A percentile compares a stretch with the other conserved stretches of the same genome.
Conservation (phyloP, 2,888 invertebrate genomes). For the Apodemia mormo region DNA sequence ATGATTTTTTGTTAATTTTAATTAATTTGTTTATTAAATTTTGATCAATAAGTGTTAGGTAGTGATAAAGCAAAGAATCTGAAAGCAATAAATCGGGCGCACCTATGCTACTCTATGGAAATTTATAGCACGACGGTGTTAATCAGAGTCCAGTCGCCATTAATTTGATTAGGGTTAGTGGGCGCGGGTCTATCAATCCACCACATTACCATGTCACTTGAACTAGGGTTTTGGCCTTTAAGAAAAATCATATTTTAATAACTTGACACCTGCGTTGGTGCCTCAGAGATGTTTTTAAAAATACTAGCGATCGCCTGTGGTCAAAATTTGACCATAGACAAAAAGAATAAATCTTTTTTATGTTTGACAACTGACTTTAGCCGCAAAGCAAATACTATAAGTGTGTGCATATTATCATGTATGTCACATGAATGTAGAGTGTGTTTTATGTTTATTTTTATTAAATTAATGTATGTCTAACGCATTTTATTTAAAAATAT, state of each 20-base stretch:
- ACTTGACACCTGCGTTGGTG: neutral
- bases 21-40: constrained; percentile 4
- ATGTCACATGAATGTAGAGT: too few relatives aligned
- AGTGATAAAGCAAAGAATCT: constrained; percentile 31
- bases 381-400: too few relatives aligned
- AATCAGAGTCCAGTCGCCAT: constrained; percentile 78
- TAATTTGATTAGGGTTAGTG: constrained; percentile 82
- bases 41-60: neutral
- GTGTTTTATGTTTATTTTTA: too few relatives aligned
- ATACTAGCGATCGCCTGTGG: too few relatives aligned
- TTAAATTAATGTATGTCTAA: too few relatives aligned
- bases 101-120: constrained; percentile 55
- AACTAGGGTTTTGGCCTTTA: constrained; percentile 46
- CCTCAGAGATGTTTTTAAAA: too few relatives aligned
- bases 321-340: too few relatives aligned
- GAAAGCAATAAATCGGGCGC: constrained; percentile 72
- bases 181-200: constrained; percentile 79
- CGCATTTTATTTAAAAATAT: too few relatives aligned
- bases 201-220: constrained; percentile 72
- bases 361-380: too few relatives aligned
- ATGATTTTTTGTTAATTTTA: neutral
- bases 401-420: too few relatives aligned
- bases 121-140: constrained; percentile 69
- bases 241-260: neutral
- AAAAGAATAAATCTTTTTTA: too few relatives aligned